These are phyloP conservation scores for Rousettus leschenaultii DNA, from an alignment of 2,113 vertebrate genomes.

Conservation along the genomic window DNA sequence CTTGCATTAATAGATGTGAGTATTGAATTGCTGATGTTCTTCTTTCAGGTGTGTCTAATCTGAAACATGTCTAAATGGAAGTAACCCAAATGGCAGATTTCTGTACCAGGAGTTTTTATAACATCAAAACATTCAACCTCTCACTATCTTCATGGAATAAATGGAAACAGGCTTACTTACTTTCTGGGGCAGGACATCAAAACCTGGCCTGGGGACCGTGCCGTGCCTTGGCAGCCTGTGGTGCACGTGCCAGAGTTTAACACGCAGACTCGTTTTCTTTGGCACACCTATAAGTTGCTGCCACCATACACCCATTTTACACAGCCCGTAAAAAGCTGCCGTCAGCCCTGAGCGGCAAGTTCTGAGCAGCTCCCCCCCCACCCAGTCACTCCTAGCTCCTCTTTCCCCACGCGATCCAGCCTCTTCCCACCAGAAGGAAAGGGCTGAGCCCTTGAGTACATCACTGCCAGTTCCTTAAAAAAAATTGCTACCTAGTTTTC, in stretches of 20 bases:
- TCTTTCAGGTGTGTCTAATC: slow-evolving; percentile 14
- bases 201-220: background rate
- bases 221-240: background rate
- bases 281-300: background rate
- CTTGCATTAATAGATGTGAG: background rate
- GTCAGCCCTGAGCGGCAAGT: background rate
- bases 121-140: background rate
- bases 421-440: background rate
- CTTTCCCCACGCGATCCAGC: background rate
- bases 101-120: background rate
- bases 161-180: background rate
- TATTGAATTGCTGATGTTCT: background rate
- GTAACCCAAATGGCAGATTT: slow-evolving; percentile 10
- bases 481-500: slow-evolving; percentile 47
- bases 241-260: background rate
- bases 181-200: background rate
- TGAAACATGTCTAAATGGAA: background rate
- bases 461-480: slow-evolving; percentile 39
- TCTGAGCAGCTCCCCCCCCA: background rate
- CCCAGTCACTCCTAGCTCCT: background rate
- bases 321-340: background rate
- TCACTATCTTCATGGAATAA: background rate
- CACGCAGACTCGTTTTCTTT: background rate
- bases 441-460: background rate
- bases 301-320: background rate